Percentiles rank a stretch among this genome's conserved stretches.
Conservation (phyloP, 2,113 vertebrate genomes). For the Cettia cetti region DNA sequence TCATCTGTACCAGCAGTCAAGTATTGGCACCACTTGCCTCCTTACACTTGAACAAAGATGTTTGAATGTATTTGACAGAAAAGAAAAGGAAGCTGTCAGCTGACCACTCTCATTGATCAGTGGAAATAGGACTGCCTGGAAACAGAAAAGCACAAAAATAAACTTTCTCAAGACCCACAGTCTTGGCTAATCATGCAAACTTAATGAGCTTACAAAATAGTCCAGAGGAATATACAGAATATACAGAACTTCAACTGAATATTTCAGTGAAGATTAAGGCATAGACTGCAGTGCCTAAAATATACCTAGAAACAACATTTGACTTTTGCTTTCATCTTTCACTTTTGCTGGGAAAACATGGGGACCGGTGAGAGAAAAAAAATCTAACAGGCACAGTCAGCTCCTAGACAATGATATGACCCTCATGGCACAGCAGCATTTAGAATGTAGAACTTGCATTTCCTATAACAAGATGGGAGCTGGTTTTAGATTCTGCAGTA, state of each 20-base stretch:
- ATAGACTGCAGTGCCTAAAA: not conserved
- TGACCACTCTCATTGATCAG: not conserved
- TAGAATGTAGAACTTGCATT: not conserved
- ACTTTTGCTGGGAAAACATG: not conserved
- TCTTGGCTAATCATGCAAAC: not conserved
- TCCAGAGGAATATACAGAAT: not conserved
- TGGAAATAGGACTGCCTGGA: not conserved
- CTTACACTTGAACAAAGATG: not conserved
- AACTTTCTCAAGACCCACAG: not conserved
- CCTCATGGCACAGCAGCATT: not conserved
- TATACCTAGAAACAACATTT: not conserved
- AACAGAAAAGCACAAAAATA: not conserved
- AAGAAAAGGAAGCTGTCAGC: not conserved
- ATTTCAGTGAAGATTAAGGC: not conserved
- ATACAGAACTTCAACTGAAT: not conserved
- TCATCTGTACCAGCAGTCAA: conserved; percentile 9
- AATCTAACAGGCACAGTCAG: not conserved
- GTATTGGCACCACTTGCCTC: not conserved
- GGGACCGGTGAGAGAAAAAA: not conserved
- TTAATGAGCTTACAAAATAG: not conserved
- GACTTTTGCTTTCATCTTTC: not conserved
- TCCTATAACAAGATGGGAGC: not conserved
- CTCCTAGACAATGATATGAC: not conserved
- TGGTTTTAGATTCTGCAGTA: not conserved
- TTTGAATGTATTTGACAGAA: not conserved